phyloP scores from a whole-genome alignment of 2,888 invertebrate genomes.

The Leucozona laternaria region DNA sequence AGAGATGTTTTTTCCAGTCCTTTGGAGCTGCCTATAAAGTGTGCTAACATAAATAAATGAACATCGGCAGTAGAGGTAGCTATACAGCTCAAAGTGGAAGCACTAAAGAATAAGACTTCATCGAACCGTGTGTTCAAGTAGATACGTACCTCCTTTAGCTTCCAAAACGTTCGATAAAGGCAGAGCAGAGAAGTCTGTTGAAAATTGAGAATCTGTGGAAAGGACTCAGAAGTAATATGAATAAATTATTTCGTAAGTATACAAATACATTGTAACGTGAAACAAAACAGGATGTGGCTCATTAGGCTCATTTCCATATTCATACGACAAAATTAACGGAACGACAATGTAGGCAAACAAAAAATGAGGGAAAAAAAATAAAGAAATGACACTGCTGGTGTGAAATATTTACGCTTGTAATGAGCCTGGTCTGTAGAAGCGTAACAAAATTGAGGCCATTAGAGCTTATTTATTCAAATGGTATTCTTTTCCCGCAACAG shows the following conservation, averaged over 20 bases:
- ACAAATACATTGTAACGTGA: constrained; percentile 31
- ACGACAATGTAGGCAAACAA: constrained; percentile 21
- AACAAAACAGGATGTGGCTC: constrained; percentile 49
- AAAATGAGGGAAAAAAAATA: background rate
- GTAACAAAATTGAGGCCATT: constrained; percentile 33
- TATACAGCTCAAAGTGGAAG: background rate
- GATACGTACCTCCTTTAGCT: background rate
- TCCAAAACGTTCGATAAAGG: constrained; percentile 17
- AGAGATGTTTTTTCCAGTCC: constrained; percentile 48
- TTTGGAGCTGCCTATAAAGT: constrained; percentile 55
- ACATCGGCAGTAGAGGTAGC: constrained; percentile 13
- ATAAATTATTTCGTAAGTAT: constrained; percentile 40
- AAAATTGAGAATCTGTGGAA: constrained; percentile 27
- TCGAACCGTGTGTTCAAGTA: constrained; percentile 12
- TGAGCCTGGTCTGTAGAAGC: constrained; percentile 19
- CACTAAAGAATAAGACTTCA: constrained; percentile 32
- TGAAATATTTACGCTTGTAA: constrained; percentile 56
- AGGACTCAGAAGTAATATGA: constrained; percentile 44
- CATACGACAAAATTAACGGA: constrained; percentile 53
- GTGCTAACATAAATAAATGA: constrained; percentile 67
- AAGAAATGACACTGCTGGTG: constrained; percentile 16
- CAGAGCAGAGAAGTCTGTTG: constrained; percentile 2
- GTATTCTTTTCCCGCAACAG: background rate
- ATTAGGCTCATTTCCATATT: constrained; percentile 61
- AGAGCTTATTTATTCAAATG: constrained; percentile 39